Percentiles rank a stretch among this genome's conserved stretches.
Evolutionary conservation across 2,888 invertebrate genomes (phyloP).

Genomic region (Leptopterna dolabrata): DNA sequence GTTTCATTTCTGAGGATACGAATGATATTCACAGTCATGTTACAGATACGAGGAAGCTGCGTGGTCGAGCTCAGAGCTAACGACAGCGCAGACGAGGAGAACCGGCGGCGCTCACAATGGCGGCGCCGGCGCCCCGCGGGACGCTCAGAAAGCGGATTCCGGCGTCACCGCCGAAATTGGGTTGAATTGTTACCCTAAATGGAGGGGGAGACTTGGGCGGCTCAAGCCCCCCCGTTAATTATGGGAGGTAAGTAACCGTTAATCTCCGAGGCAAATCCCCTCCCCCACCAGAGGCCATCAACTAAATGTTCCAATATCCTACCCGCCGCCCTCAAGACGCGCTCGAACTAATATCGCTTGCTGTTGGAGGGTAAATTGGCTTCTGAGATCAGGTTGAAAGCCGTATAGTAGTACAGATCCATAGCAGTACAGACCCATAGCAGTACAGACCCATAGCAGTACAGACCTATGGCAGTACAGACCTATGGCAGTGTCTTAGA

Average conservation of each 20-base stretch:
- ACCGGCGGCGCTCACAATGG: neutral
- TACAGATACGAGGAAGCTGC: too few relatives aligned
- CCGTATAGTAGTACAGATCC: too few relatives aligned
- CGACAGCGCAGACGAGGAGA: neutral
- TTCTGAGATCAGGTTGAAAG: neutral
- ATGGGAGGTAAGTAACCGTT: conserved; percentile 2
- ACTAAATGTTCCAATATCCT: neutral
- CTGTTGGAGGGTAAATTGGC: neutral
- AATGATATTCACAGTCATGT: too few relatives aligned
- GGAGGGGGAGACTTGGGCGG: neutral
- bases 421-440: too few relatives aligned
- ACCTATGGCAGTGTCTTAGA: too few relatives aligned
- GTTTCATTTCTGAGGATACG: too few relatives aligned
- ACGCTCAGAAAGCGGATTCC: neutral
- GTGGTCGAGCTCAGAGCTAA: too few relatives aligned
- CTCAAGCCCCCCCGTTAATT: conserved; percentile 3
- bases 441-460: too few relatives aligned
- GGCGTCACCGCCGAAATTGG: neutral
- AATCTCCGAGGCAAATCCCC: conserved; percentile 2
- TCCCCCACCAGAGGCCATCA: neutral
- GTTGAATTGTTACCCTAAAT: conserved; percentile 7
- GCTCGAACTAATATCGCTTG: neutral
- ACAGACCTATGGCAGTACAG: too few relatives aligned
- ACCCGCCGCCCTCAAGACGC: neutral
- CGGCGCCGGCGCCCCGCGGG: neutral